A percentile compares a stretch with the other conserved stretches of the same genome.
Conservation (phyloP, 2,888 invertebrate species). For the Cheilosia soror region DNA sequence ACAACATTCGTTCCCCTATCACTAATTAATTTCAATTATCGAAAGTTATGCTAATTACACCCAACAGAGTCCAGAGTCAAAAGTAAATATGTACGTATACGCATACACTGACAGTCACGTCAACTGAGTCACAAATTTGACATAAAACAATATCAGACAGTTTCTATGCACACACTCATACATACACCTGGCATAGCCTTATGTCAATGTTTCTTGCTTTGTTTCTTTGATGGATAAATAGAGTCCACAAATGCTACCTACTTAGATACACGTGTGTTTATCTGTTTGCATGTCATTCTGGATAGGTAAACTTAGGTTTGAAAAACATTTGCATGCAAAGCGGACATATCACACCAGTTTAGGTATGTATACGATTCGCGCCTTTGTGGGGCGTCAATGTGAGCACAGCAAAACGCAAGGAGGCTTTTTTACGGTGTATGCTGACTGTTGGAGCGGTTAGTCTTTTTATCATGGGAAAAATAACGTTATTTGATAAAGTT, state of each 20-base stretch:
- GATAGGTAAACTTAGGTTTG: constrained; percentile 59
- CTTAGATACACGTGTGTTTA: constrained; percentile 40
- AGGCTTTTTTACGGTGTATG: constrained; percentile 42
- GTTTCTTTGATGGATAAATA: constrained; percentile 66
- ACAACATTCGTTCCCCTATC: constrained; percentile 64
- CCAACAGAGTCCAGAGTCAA: constrained; percentile 22
- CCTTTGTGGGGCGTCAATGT: constrained; percentile 64
- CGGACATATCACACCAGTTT: constrained; percentile 58
- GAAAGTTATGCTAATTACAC: constrained; percentile 73
- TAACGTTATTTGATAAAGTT: constrained; percentile 54
- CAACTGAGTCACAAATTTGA: constrained; percentile 29
- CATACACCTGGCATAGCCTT: not conserved
- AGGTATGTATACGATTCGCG: constrained; percentile 56
- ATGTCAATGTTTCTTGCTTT: constrained; percentile 59
- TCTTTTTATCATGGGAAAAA: constrained; percentile 48
- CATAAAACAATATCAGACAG: constrained; percentile 2
- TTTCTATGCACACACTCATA: constrained; percentile 23
- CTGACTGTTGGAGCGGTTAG: constrained; percentile 30
- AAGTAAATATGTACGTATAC: constrained; percentile 13
- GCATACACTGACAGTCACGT: not conserved
- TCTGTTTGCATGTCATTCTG: constrained; percentile 61
- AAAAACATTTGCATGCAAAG: constrained; percentile 63
- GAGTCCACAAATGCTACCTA: constrained; percentile 21
- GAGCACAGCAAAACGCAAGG: constrained; percentile 37
- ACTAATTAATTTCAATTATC: constrained; percentile 73